Evolutionary conservation across 2,797 vertebrate genomes (phyloP), one percentile per base, ranked within the genome.

Genomic region (Anisognathus igniventris): DNA sequence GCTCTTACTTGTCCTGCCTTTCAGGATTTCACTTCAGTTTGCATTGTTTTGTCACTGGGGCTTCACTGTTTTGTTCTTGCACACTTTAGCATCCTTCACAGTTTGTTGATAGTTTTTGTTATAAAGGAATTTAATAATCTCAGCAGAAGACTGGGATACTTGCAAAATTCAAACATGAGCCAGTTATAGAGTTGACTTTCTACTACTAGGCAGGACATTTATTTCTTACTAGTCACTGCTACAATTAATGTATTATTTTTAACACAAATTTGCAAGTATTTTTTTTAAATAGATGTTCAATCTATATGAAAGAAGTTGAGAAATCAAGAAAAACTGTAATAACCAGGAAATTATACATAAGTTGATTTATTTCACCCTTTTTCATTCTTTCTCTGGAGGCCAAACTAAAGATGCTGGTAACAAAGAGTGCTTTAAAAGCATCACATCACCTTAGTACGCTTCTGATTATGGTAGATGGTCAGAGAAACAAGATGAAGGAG

Each of bases 391-490:
- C 15, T 75, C 50, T 86, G 31, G 74, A 99, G 98, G 98, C 60
- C 72, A 96, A 78, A 92, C 98, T 56, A 95, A 98, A 11, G 91
- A 98, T 31, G 90, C 67, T 0, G 91, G 98, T 74, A 98, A 98
- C 35, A 93, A 91, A 5, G 88, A 98, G 2, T 96, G 97, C 5
- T 95, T 99, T 24, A 92, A 96, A 42, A 96, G 94, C 65, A 97
- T 92, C 21, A 98, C 98, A 2, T 94, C 99, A 3, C 95, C 98
- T 42, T 98, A 99, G 82, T 98, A 98, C 71, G 95, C 98, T 1
- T 99, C 98, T 3, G 98, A 98, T 80, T 97, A 98, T 3, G 98
- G 98, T 1, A 98, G 98, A 23, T 96, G 97, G 30, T 30, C 98
- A 7, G 98, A 98, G 67, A 86, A 93, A 8, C 62, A 65, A 3